Conservation (phyloP, 2,888 invertebrate genomes). For the Phalera bucephala region DNA sequence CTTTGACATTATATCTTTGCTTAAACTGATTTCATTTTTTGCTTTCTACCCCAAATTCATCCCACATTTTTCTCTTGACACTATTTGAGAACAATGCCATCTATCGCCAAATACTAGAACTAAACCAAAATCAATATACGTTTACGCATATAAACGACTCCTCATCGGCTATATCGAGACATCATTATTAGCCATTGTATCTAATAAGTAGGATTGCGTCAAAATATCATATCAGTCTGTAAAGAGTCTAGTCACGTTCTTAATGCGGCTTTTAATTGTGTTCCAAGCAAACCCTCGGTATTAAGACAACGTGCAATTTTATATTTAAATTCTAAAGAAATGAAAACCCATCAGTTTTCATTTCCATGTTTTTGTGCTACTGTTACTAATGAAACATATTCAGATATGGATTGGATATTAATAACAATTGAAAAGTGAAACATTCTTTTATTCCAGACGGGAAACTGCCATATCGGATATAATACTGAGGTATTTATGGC, state of each 20-base stretch:
- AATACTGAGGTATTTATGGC: too few relatives aligned
- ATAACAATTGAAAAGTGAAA: too few relatives aligned
- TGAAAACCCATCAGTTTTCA: too few relatives aligned
- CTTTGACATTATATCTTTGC: too few relatives aligned
- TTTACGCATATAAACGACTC: neutral
- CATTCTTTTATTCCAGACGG: too few relatives aligned
- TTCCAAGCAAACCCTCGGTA: conserved; percentile 9
- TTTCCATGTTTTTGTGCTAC: too few relatives aligned
- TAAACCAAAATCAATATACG: neutral
- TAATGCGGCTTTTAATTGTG: conserved; percentile 12
- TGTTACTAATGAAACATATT: too few relatives aligned
- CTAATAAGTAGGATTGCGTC: conserved; percentile 11
- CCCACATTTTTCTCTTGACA: too few relatives aligned
- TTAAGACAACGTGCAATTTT: conserved; percentile 16
- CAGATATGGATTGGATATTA: too few relatives aligned
- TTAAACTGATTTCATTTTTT: too few relatives aligned
- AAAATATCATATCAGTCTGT: conserved; percentile 10
- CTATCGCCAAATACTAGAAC: neutral
- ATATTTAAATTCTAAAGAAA: conserved; percentile 13
- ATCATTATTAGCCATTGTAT: conserved; percentile 9
- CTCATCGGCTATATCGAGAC: neutral
- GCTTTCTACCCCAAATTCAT: too few relatives aligned
- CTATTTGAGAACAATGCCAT: neutral
- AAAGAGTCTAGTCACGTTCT: conserved; percentile 19
- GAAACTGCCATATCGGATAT: too few relatives aligned